Conservation (phyloP, 2,797 vertebrate genomes). For the Protosalanx chinensis region DNA sequence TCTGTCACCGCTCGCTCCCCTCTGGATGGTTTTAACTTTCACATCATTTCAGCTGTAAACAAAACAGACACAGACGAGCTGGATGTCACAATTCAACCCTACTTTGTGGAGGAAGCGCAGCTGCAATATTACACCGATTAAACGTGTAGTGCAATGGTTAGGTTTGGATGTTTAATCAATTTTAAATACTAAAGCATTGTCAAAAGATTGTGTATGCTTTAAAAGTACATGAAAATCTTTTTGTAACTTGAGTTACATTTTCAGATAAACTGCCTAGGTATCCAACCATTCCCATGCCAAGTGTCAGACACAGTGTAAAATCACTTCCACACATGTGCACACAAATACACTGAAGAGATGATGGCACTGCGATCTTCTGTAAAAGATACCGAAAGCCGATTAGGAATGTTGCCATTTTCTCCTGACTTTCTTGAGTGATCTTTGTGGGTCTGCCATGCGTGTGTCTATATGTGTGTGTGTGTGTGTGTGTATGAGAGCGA, state of each 20-base stretch:
- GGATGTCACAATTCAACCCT: not conserved
- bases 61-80: not conserved
- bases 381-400: not conserved
- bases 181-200: too few species aligned
- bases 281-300: too few species aligned
- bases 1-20: slow-evolving; percentile 6
- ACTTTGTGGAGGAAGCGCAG: not conserved
- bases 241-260: too few species aligned
- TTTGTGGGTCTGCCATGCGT: not conserved
- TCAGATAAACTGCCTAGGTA: too few species aligned
- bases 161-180: too few species aligned
- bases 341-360: not conserved
- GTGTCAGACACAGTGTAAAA: not conserved
- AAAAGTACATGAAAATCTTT: too few species aligned
- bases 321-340: not conserved
- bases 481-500: not conserved
- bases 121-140: not conserved
- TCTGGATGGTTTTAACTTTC: slow-evolving; percentile 1
- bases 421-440: not conserved
- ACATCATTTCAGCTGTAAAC: not conserved
- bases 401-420: not conserved
- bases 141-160: not conserved
- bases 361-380: not conserved
- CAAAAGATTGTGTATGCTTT: too few species aligned
- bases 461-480: not conserved